phyloP scores from a whole-genome alignment of 2,113 vertebrate species.

The Urocynchramus pylzowi region DNA sequence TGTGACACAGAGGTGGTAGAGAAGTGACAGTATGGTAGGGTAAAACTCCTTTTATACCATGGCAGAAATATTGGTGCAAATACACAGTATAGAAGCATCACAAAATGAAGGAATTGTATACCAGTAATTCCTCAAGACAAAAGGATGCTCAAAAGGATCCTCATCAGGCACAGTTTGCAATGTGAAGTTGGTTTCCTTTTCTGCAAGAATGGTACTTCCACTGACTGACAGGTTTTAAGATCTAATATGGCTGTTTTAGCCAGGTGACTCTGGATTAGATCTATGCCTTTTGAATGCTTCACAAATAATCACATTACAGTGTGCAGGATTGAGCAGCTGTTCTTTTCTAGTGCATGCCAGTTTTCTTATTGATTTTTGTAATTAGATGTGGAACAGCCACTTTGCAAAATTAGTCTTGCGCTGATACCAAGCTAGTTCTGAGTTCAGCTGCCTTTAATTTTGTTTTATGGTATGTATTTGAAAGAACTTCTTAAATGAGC shows the following conservation, averaged over 20 bases:
- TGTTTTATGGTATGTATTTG: neutral
- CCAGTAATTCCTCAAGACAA: neutral
- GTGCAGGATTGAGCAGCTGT: slow-evolving; percentile 25
- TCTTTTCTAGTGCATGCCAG: neutral
- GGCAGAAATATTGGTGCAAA: neutral
- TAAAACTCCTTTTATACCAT: neutral
- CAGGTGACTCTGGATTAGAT: slow-evolving; percentile 23
- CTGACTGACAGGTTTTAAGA: neutral
- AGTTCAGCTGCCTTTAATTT: neutral
- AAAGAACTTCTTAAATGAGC: neutral
- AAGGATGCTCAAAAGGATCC: neutral
- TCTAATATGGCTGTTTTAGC: neutral
- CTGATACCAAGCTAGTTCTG: neutral
- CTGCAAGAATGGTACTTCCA: neutral
- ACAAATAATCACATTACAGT: slow-evolving; percentile 1
- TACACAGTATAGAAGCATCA: neutral
- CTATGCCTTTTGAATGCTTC: neutral
- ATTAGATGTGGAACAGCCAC: neutral
- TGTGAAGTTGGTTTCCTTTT: neutral
- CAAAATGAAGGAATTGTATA: neutral
- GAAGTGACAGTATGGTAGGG: neutral
- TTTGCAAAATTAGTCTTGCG: neutral
- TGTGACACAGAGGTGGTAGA: neutral
- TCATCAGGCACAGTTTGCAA: neutral
- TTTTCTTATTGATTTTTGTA: slow-evolving; percentile 41